Conservation (phyloP, 2,888 invertebrate species). For the Rhyacophila evoluta region DNA sequence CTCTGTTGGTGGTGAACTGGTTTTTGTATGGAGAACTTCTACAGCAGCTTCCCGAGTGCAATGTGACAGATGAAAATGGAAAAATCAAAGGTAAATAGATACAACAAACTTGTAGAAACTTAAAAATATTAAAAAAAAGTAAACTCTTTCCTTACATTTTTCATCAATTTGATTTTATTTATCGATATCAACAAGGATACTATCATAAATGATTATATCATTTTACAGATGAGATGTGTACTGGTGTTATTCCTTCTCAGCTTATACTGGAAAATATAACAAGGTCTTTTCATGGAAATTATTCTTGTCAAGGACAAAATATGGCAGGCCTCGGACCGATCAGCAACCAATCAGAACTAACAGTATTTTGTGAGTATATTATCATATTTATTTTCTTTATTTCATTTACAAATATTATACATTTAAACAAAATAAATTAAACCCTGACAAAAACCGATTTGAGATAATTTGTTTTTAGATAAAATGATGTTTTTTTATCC, state of each 20-base stretch:
- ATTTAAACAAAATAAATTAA: no score
- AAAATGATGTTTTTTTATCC: no score
- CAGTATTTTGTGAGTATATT: constrained; percentile 80
- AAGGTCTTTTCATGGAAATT: constrained; percentile 92
- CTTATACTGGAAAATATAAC: constrained; percentile 85
- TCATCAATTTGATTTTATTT: no score
- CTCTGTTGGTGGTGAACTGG: constrained; percentile 84
- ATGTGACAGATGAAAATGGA: constrained; percentile 62
- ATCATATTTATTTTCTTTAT: no score
- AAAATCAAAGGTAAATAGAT: constrained; percentile 20
- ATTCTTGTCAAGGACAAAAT: constrained; percentile 92
- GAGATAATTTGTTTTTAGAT: no score
- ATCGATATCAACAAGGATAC: no score
- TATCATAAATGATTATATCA: no score
- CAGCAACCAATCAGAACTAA: constrained; percentile 81
- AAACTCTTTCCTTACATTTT: no score
- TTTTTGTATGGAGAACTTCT: constrained; percentile 85
- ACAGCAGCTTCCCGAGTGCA: constrained; percentile 88
- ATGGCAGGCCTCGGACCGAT: constrained; percentile 88
- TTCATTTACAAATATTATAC: no score
- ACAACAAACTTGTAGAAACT: no score
- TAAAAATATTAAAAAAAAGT: no score
- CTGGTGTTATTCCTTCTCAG: constrained; percentile 88
- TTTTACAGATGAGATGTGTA: constrained; percentile 70
- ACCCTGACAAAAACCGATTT: no score